These are phyloP conservation scores for Emmelina monodactyla DNA, from an alignment of 2,888 invertebrate genomes.

Conservation along the genomic window DNA sequence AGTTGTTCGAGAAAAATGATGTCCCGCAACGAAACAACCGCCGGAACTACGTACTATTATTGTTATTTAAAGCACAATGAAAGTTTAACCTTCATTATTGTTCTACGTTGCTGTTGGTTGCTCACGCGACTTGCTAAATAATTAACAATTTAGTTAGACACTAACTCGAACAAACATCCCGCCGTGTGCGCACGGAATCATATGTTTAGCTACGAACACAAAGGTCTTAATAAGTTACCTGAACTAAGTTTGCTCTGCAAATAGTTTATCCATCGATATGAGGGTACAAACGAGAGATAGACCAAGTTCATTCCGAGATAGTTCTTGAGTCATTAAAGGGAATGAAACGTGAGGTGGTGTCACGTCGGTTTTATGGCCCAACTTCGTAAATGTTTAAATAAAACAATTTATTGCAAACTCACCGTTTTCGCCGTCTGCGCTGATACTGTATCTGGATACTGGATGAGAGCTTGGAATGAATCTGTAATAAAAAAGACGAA, in stretches of 20 bases:
- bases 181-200: neutral
- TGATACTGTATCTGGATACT: conserved; percentile 96
- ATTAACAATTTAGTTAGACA: neutral
- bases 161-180: neutral
- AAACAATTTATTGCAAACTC: conserved; percentile 67
- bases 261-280: conserved; percentile 1
- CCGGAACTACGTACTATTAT: conserved; percentile 32
- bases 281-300: conserved; percentile 18
- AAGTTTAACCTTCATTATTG: conserved; percentile 1
- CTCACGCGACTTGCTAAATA: conserved; percentile 1
- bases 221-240: neutral
- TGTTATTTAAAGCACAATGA: conserved; percentile 42
- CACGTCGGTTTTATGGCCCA: conserved; percentile 56
- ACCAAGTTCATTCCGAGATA: conserved; percentile 45
- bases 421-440: conserved; percentile 97
- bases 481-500: conserved; percentile 67
- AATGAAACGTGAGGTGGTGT: conserved; percentile 54
- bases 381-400: conserved; percentile 52
- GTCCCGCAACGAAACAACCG: conserved; percentile 26
- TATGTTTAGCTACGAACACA: neutral
- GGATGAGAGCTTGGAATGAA: conserved; percentile 98
- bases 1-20: conserved; percentile 64
- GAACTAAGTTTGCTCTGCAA: neutral
- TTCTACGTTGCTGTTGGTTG: neutral
- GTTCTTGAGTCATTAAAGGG: conserved; percentile 53